Evolutionary conservation across 2,797 vertebrate species (phyloP), one percentile per base, ranked within the genome.

Genomic region (Oreonectes daqikongensis): DNA sequence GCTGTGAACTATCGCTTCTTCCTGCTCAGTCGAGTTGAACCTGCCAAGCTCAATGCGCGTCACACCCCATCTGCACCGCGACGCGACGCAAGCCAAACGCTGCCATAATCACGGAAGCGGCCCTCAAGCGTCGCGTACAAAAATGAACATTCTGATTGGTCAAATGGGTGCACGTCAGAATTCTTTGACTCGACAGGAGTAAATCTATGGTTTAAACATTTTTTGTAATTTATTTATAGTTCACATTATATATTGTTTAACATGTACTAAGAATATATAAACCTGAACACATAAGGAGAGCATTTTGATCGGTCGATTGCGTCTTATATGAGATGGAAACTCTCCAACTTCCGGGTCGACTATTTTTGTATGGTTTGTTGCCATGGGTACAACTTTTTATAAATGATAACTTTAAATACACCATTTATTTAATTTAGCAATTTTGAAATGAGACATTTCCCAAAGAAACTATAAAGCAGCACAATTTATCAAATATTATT

Each of bases 231-330:
- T 60, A 11, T 28, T 17, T 32, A 18, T 32, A 14, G 38, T 22
- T 60, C n/a, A 30, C 11, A 5, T 3, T 26, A 12, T 12, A 42
- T 24, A 50, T 59, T 24, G 32, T 9, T 73, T 3, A 22, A 52
- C 14, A 28, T 38, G n/a, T 20, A 32, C 15, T 72, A n/a, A n/a
- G n/a, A n/a, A n/a, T n/a, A n/a, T n/a, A 28, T 42, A 22, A 20
- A 38, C 2, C 26, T 20, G 18, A 22, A 8, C 22, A 55, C 22
- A 12, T 85, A 89, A 87, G 92, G 83, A 24, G 84, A 88, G 85
- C 84, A 86, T 85, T 38, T 15, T 26, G 67, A 42, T 26, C 18
- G 52, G 38, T 18, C 11, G 10, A 26, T 26, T 60, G 40, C 17
- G 53, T 71, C 38, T 2, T 71, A 38, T 82, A 72, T 86, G 3